phyloP scores from a whole-genome alignment of 2,888 invertebrate species.

The Atethmia centrago region DNA sequence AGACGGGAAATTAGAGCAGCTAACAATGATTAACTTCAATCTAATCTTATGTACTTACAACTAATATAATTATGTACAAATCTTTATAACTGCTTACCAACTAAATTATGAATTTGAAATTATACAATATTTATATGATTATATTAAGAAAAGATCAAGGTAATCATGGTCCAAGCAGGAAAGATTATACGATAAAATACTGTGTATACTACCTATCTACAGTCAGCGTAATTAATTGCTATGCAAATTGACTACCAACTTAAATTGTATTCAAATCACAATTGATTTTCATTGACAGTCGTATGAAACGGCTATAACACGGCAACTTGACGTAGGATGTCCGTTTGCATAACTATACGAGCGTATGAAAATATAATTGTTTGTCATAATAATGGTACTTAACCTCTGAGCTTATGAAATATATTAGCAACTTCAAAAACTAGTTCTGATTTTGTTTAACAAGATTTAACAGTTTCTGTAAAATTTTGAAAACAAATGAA shows the following conservation, averaged over 20 bases:
- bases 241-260: not conserved
- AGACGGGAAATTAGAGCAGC: conserved; percentile 70
- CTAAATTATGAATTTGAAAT: conserved; percentile 63
- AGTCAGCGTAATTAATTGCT: not conserved
- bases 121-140: conserved; percentile 59
- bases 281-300: not conserved
- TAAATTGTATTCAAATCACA: not conserved
- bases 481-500: conserved; percentile 40
- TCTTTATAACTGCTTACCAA: conserved; percentile 63
- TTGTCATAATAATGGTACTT: conserved; percentile 1
- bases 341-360: not conserved
- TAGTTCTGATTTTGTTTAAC: conserved; percentile 24
- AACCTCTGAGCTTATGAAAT: not conserved
- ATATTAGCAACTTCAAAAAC: conserved; percentile 11
- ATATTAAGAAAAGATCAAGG: conserved; percentile 87
- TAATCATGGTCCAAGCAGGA: conserved; percentile 83
- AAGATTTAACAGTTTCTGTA: conserved; percentile 27
- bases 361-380: conserved; percentile 29
- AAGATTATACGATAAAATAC: conserved; percentile 49
- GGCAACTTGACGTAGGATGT: not conserved
- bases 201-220: conserved; percentile 21
- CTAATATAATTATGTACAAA: conserved; percentile 66
- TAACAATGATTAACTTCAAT: conserved; percentile 88
- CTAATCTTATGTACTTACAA: conserved; percentile 79
- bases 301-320: not conserved